Percentiles rank a stretch among this genome's conserved stretches.
Conservation (phyloP, 2,797 vertebrate genomes). For the Amphiprion clarkii region DNA sequence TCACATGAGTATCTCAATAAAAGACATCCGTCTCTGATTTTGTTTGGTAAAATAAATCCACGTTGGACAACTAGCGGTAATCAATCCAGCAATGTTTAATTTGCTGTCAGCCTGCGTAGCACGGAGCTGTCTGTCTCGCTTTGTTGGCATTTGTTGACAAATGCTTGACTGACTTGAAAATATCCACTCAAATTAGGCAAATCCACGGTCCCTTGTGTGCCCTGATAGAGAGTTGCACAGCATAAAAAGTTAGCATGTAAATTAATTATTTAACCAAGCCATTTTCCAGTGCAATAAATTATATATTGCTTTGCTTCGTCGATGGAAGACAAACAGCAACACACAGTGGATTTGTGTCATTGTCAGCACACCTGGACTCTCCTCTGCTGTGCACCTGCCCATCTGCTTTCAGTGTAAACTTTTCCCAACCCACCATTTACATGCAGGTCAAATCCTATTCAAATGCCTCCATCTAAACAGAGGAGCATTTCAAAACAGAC, state of each 20-base stretch:
- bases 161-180: constrained; percentile 80
- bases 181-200: constrained; percentile 83
- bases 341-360: constrained; percentile 44
- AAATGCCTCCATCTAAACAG: constrained; percentile 81
- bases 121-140: constrained; percentile 77
- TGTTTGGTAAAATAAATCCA: constrained; percentile 77
- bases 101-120: constrained; percentile 69
- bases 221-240: constrained; percentile 29
- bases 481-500: constrained; percentile 78
- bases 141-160: constrained; percentile 83
- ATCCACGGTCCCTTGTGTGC: constrained; percentile 66
- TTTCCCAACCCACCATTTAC: constrained; percentile 81
- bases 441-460: constrained; percentile 85
- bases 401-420: constrained; percentile 68
- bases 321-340: constrained; percentile 49
- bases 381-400: constrained; percentile 76
- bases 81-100: constrained; percentile 77
- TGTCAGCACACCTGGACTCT: constrained; percentile 76
- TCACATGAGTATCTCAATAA: constrained; percentile 64
- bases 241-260: constrained; percentile 8
- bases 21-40: constrained; percentile 73
- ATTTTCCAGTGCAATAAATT: constrained; percentile 20
- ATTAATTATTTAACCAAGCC: constrained; percentile 30
- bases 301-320: constrained; percentile 33
- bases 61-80: constrained; percentile 70